These are phyloP conservation scores for Raja brachyura DNA, from an alignment of 2,113 vertebrate genomes.

Conservation along the genomic window DNA sequence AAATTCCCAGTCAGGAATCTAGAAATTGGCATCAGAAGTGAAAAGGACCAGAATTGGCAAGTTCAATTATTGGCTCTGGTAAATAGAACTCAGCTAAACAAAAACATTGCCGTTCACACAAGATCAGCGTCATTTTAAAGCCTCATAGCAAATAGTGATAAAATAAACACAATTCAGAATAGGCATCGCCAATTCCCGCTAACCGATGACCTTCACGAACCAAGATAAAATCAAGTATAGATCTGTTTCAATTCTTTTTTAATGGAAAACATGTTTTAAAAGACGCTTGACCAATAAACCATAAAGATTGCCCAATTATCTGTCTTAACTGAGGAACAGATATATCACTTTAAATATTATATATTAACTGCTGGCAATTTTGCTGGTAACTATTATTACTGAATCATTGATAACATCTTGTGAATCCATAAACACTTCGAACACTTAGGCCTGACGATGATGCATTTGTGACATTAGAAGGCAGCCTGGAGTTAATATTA, in stretches of 20 bases:
- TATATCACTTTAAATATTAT: background rate
- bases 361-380: background rate
- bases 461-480: background rate
- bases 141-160: background rate
- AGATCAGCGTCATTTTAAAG: background rate
- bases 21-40: too few relatives aligned
- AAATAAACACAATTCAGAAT: background rate
- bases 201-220: background rate
- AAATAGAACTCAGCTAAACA: background rate
- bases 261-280: background rate
- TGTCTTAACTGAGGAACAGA: too few relatives aligned
- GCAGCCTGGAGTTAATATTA: background rate
- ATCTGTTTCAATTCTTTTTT: background rate
- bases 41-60: background rate
- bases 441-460: background rate
- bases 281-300: background rate
- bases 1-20: background rate
- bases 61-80: background rate
- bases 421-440: background rate
- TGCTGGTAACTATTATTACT: background rate
- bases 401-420: background rate
- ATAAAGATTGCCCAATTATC: background rate
- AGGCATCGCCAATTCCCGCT: background rate
- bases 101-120: background rate
- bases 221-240: background rate